Evolutionary conservation across 2,888 invertebrate species (phyloP), one percentile per base, ranked within the genome.

Genomic region (Miltochrista miniata): DNA sequence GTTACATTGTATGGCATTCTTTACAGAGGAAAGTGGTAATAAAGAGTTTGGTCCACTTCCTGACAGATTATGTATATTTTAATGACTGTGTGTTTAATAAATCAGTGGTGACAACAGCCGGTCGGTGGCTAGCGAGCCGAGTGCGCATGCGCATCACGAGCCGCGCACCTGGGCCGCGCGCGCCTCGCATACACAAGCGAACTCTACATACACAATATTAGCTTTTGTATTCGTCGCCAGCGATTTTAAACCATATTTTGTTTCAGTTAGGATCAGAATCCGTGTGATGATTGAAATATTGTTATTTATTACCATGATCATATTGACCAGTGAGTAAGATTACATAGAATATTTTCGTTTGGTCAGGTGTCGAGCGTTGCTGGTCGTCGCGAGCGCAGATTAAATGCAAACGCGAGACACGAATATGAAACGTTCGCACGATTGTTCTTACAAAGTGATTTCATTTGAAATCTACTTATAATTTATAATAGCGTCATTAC

Each of bases 161-260:
- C 57, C 61, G 72, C 82, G 81, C 88, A 89, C 85, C 83, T 87
- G 88, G 80, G 80, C 80, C 64, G 73, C 74, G 81, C 81, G 83
- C 79, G 83, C 64, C 61, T 61, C 34, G 86, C 77, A 85, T 87
- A 57, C 52, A 46, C 73, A 74, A 87, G 24, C 45, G 48, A 45
- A 52, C 61, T 7, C 48, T 41, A 30, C 15, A 43, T 50, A 58
- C 54, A 46, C 58, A 35, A 39, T 51, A 45, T 24, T 8, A 1
- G 15, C n/a, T n/a, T 11, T 18, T 38, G 44, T 15, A 30, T 49
- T 24, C 29, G 46, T 54, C 40, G 45, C 31, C 14, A 8, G 41
- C 9, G 18, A 42, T 39, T 13, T n/a, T 37, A 12, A 45, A 70
- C 58, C 51, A 51, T 74, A 65, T 4, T 24, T 24, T 0, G 0